Conservation (phyloP, 2,888 invertebrate species). For the Andrena praecox region DNA sequence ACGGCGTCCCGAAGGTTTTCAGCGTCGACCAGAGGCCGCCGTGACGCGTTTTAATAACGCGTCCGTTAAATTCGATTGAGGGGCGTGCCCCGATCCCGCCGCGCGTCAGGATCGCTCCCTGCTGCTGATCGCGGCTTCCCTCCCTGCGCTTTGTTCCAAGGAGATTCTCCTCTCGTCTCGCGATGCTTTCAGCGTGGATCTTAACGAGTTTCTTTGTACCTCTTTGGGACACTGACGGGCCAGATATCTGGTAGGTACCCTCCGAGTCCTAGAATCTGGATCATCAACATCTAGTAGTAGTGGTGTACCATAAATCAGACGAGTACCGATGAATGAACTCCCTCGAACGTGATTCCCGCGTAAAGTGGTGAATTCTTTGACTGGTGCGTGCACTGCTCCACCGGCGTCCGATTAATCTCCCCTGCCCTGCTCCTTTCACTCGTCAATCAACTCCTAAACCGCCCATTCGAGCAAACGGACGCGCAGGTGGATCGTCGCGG, state of each 20-base stretch:
- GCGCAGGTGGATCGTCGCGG: background rate
- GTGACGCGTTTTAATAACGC: conserved; percentile 25
- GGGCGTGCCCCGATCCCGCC: conserved; percentile 16
- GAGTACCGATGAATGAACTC: background rate
- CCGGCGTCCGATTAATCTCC: background rate
- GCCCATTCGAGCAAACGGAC: conserved; percentile 22
- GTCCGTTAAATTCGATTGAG: conserved; percentile 30
- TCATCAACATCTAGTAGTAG: too few species aligned
- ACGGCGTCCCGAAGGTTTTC: conserved; percentile 1
- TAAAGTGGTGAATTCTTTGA: background rate
- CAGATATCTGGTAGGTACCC: too few species aligned
- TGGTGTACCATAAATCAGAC: too few species aligned
- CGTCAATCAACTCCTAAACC: conserved; percentile 27
- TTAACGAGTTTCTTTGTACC: too few species aligned
- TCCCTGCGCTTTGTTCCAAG: background rate
- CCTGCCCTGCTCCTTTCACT: conserved; percentile 19
- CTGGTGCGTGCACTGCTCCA: background rate
- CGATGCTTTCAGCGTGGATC: background rate
- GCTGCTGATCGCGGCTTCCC: background rate
- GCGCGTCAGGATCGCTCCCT: background rate
- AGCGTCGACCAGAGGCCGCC: background rate
- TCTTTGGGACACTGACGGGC: too few species aligned
- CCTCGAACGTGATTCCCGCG: background rate
- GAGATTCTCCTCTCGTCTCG: background rate
- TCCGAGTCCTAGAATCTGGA: too few species aligned